A percentile compares a stretch with the other conserved stretches of the same genome.
Evolutionary conservation across 2,113 vertebrate genomes (phyloP).

Genomic region (Morone chrysops): DNA sequence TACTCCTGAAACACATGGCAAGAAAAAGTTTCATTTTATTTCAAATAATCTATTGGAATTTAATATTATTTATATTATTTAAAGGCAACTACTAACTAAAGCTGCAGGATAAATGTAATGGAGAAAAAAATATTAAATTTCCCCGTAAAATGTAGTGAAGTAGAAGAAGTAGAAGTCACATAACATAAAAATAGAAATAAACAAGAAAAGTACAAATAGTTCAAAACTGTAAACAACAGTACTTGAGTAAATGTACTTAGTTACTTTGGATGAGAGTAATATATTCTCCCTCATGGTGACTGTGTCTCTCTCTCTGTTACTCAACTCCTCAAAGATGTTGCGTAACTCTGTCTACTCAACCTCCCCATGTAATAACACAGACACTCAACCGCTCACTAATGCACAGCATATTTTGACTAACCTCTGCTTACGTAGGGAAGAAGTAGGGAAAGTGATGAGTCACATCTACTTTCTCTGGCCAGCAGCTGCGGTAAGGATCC

Average conservation of each 20-base stretch:
- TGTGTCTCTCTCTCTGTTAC: background rate
- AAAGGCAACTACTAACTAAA: too few species aligned
- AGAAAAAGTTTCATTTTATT: too few species aligned
- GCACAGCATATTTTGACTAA: slow-evolving; percentile 14
- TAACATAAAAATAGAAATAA: too few species aligned
- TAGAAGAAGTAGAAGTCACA: background rate
- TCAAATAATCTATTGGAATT: too few species aligned
- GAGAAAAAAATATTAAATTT: too few species aligned
- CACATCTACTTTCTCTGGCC: slow-evolving; percentile 44
- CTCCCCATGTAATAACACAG: background rate
- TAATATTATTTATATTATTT: too few species aligned
- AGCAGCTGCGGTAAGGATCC: background rate
- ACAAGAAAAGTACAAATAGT: background rate
- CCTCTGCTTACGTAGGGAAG: slow-evolving; percentile 30
- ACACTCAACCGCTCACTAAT: slow-evolving; percentile 3
- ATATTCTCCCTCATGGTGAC: background rate
- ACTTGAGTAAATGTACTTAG: background rate
- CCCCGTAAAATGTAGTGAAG: background rate
- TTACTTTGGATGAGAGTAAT: background rate
- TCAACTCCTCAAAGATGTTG: slow-evolving; percentile 11
- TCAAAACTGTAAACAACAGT: background rate
- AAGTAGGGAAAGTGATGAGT: slow-evolving; percentile 27
- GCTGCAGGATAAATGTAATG: too few species aligned
- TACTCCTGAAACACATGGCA: too few species aligned
- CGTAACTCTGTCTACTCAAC: slow-evolving; percentile 18